Evolutionary conservation across 2,888 invertebrate genomes (phyloP).

Genomic region (Gasteruption jaculator): DNA sequence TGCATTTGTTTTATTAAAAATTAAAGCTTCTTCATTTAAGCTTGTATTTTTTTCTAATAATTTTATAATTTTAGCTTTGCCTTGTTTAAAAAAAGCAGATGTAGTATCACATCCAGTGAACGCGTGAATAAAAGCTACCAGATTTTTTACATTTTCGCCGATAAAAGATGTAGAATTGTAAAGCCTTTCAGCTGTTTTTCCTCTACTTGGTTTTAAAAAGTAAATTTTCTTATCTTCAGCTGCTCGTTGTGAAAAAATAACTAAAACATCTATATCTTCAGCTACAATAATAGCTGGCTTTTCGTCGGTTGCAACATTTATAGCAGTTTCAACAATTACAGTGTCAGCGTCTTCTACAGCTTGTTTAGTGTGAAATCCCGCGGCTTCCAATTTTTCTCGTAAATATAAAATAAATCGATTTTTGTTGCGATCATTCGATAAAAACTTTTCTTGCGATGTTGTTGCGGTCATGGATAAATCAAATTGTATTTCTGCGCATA

Average conservation of each 20-base stretch:
- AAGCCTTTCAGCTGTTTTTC: slow-evolving; percentile 1
- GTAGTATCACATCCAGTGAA: slow-evolving; percentile 13
- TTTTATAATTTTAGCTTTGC: slow-evolving; percentile 19
- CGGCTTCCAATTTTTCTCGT: slow-evolving; percentile 1
- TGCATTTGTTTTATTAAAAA: slow-evolving; percentile 14
- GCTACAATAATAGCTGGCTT: slow-evolving; percentile 23
- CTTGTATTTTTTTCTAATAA: slow-evolving; percentile 13
- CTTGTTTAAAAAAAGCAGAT: slow-evolving; percentile 24
- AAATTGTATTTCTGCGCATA: slow-evolving; percentile 23
- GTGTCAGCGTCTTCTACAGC: slow-evolving; percentile 15
- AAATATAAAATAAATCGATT: slow-evolving; percentile 23
- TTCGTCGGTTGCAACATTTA: slow-evolving; percentile 11
- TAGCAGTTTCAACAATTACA: slow-evolving; percentile 17
- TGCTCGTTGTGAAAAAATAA: slow-evolving; percentile 24
- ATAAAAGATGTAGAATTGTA: slow-evolving; percentile 10
- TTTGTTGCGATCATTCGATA: slow-evolving; percentile 26
- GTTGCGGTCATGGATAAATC: slow-evolving; percentile 16
- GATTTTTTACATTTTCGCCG: slow-evolving; percentile 6
- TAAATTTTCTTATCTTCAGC: slow-evolving; percentile 2
- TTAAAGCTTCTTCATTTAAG: slow-evolving; percentile 4
- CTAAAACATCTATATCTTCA: slow-evolving; percentile 31
- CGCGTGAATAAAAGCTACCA: slow-evolving; percentile 26
- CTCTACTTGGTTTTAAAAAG: slow-evolving; percentile 5
- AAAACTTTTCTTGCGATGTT: slow-evolving; percentile 28
- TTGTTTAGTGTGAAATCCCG: slow-evolving; percentile 7